A percentile compares a stretch with the other conserved stretches of the same genome.
Evolutionary conservation across 2,113 vertebrate species (phyloP).

Genomic region (Poecilia latipinna): DNA sequence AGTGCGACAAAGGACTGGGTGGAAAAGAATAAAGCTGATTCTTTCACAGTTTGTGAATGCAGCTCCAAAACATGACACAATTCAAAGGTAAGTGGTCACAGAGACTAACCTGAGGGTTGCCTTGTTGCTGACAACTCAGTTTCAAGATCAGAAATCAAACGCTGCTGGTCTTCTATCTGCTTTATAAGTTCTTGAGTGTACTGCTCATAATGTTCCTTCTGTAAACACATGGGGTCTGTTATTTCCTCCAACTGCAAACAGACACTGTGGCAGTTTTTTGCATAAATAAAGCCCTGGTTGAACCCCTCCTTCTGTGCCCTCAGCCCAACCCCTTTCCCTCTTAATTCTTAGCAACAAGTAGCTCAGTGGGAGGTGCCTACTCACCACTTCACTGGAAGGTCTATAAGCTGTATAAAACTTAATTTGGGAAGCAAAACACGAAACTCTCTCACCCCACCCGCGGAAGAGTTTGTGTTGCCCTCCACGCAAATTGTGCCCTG

Average conservation of each 20-base stretch:
- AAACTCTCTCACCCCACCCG: no score
- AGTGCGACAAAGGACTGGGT: neutral
- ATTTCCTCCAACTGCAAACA: conserved; percentile 4
- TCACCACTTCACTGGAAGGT: no score
- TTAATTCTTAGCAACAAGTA: no score
- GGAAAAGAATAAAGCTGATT: neutral
- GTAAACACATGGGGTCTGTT: conserved; percentile 53
- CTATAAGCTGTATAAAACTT: no score
- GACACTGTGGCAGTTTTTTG: neutral
- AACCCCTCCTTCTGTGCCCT: neutral
- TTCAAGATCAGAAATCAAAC: conserved; percentile 84
- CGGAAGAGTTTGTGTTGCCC: no score
- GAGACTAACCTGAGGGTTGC: conserved; percentile 72
- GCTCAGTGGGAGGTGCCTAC: no score
- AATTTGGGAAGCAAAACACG: no score
- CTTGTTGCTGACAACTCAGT: conserved; percentile 72
- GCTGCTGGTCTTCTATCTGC: conserved; percentile 89
- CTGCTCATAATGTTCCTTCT: conserved; percentile 91
- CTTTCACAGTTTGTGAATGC: conserved; percentile 1
- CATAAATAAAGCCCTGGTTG: neutral
- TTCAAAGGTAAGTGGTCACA: neutral
- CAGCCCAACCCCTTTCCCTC: neutral
- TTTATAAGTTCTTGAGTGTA: conserved; percentile 88
- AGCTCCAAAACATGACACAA: neutral
- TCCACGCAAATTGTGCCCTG: no score